These are phyloP conservation scores for Apis dorsata DNA, from an alignment of 1,140 invertebrate species.

Conservation along the genomic window DNA sequence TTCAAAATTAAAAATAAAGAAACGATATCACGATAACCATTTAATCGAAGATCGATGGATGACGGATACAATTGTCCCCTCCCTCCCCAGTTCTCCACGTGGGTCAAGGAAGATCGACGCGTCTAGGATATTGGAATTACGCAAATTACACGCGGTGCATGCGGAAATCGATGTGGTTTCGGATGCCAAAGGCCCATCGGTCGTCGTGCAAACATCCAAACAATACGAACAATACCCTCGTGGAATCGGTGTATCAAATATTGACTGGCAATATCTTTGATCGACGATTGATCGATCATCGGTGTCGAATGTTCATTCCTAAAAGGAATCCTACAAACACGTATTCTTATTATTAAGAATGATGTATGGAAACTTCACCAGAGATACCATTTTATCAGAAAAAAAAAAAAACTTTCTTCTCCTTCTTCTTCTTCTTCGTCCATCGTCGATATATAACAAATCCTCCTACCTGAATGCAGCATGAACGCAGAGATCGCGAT, in stretches of 20 bases:
- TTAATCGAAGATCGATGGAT: too few relatives aligned
- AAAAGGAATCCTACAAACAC: background rate
- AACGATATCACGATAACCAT: too few relatives aligned
- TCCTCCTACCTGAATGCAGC: slow-evolving; percentile 53
- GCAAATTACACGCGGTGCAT: slow-evolving; percentile 8
- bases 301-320: background rate
- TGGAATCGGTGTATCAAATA: slow-evolving; percentile 7
- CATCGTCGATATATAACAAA: too few relatives aligned
- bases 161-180: slow-evolving; percentile 21
- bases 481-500: slow-evolving; percentile 42
- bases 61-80: too few relatives aligned
- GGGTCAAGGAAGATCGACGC: background rate
- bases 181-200: slow-evolving; percentile 3
- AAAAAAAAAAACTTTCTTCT: too few relatives aligned
- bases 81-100: background rate
- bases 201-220: slow-evolving; percentile 23
- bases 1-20: too few relatives aligned
- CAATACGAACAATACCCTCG: slow-evolving; percentile 14
- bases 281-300: background rate
- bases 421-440: too few relatives aligned
- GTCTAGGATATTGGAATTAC: slow-evolving; percentile 1
- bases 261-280: slow-evolving; percentile 4
- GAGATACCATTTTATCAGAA: background rate
- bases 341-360: too few relatives aligned
- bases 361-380: too few relatives aligned